Evolutionary conservation across 2,113 vertebrate genomes (phyloP), one percentile per base, ranked within the genome.

Genomic region (Rissa tridactyla): DNA sequence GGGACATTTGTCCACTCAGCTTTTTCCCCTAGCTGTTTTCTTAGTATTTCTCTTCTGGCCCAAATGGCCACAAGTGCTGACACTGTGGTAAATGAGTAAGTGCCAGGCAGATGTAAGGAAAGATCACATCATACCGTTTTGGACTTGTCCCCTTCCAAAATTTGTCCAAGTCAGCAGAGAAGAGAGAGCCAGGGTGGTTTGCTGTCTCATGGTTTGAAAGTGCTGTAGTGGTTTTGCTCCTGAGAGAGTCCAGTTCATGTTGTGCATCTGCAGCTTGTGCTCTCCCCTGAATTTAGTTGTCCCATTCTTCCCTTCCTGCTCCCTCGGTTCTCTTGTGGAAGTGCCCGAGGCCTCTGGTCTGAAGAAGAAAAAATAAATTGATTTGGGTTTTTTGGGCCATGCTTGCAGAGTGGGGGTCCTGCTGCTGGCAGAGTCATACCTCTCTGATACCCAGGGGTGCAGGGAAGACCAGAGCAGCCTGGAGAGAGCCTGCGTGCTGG

Each of bases 21-120:
- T 95, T 91, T 95, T 90, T 88, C 40, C 79, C 13, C 13, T 86
- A 57, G 66, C 46, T 49, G 16, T 85, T 92, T 89, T 91, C 84
- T 86, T 92, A 61, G 55, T 90, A 52, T 82, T 93, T 88, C 27
- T 82, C 40, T 88, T 70, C 72, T 94, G 88, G 72, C 23, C 88
- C 81, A 71, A 93, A 79, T 81, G 34, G 61, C 51, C 36, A 18
- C 36, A 60, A 78, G 16, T 78, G 90, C 90, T 96, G 95, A 95
- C 77, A 61, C 9, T 36, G 81, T 64, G 38, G 71, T 82, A 82
- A 73, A 70, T 60, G 20, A 80, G 25, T 92, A 88, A 93, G 82
- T 54, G 60, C 47, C 30, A 38, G 62, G 42, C 32, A 93, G 78
- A 76, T 82, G 25, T 38, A 91, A 82, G 49, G 58, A 72, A 82